Conservation (phyloP, 2,888 invertebrate species). For the Drosophila neoperkinsi region DNA sequence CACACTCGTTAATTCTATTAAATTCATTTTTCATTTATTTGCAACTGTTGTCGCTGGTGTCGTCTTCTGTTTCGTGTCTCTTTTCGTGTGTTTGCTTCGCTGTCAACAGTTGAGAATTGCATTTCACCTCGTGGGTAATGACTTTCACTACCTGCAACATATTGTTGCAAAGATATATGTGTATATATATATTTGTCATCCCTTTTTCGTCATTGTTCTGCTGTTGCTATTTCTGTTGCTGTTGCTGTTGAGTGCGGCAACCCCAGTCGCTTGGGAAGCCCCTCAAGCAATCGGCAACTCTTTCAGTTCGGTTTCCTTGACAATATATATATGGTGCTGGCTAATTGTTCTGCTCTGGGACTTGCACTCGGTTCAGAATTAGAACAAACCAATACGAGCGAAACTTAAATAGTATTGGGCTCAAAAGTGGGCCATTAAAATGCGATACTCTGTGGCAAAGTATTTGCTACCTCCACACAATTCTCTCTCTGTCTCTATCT, state of each 20-base stretch:
- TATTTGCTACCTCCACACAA: conserved; percentile 3
- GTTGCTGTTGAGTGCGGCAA: conserved; percentile 31
- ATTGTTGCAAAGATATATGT: conserved; percentile 7
- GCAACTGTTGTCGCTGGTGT: conserved; percentile 24
- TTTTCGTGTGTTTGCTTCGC: conserved; percentile 21
- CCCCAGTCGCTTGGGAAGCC: conserved; percentile 46
- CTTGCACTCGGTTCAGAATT: conserved; percentile 68
- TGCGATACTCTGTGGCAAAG: conserved; percentile 60
- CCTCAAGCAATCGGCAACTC: conserved; percentile 49
- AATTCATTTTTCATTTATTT: conserved; percentile 68
- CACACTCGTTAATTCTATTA: conserved; percentile 70
- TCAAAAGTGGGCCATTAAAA: conserved; percentile 83
- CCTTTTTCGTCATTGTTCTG: conserved; percentile 22
- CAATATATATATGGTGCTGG: conserved; percentile 31
- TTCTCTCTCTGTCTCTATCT: not conserved
- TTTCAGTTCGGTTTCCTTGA: conserved; percentile 55
- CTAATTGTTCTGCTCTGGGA: conserved; percentile 74
- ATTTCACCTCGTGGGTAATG: conserved; percentile 60
- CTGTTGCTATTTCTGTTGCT: conserved; percentile 6
- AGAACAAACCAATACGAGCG: conserved; percentile 79
- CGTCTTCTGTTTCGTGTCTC: conserved; percentile 16
- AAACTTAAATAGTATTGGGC: conserved; percentile 79
- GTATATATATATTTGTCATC: conserved; percentile 12
- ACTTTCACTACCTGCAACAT: conserved; percentile 68
- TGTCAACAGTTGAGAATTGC: conserved; percentile 30